These are phyloP conservation scores for Hermatobates lingyangjiaoensis DNA, from an alignment of 1,140 invertebrate species.

Conservation along the genomic window DNA sequence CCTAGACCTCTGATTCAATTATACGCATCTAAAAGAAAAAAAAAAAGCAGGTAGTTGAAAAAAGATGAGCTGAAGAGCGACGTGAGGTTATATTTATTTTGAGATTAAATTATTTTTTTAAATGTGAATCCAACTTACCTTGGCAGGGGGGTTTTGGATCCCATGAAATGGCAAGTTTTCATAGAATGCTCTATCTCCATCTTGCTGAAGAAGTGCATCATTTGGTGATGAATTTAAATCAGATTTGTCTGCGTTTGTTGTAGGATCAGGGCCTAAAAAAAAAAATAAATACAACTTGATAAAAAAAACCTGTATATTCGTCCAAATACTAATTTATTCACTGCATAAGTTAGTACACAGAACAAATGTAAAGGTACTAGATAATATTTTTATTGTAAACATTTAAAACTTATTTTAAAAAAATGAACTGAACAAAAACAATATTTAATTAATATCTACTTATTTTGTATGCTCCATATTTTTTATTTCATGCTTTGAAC, in stretches of 20 bases:
- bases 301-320: neutral
- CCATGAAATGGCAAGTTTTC: conserved; percentile 87
- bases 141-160: conserved; percentile 72
- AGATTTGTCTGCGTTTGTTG: conserved; percentile 29
- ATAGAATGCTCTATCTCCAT: conserved; percentile 52
- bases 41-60: no score
- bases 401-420: no score
- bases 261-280: conserved; percentile 29
- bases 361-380: neutral
- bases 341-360: neutral
- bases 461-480: no score
- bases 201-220: conserved; percentile 22
- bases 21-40: no score
- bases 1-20: no score
- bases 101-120: neutral
- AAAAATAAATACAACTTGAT: conserved; percentile 6
- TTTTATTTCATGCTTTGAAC: no score
- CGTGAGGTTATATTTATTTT: no score
- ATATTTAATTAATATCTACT: no score
- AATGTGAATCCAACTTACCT: conserved; percentile 37
- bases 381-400: no score
- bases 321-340: neutral
- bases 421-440: no score
- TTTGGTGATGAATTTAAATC: conserved; percentile 18
- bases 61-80: no score